Evolutionary conservation across 2,888 invertebrate species (phyloP), one percentile per base, ranked within the genome.

Genomic region (Oxycera nigricornis): DNA sequence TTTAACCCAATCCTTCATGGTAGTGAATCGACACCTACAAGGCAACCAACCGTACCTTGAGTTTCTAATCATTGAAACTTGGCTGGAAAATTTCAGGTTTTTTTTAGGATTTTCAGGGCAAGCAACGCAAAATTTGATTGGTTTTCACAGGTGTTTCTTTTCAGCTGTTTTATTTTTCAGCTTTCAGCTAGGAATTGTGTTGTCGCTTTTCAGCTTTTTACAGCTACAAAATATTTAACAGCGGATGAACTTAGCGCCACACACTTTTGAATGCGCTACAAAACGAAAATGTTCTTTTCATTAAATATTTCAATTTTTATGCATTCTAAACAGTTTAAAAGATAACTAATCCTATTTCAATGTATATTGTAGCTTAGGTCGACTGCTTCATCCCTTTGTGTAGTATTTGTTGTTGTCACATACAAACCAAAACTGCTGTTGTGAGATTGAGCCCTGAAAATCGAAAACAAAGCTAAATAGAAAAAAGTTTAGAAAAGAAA

Each of bases 281-380:
- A 46, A 46, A 46, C 39, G 7, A 17, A 65, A 65, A 31, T 65
- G 4, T 61, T 65, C 30, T 9, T 52, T 72, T 72, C 31, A 50
- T 28, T 52, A 50, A 26, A 52, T n/a, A 68, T 68, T 52, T 70
- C 59, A 72, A 55, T 55, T 35, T 55, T 28, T 46, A 67, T 26
- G 20, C n/a, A 65, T 52, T 55, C 30, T 55, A 46, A 52, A 28
- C 17, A 26, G 31, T 24, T 22, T 55, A 22, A 11, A 55, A 72
- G 9, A 26, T 73, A 73, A 77, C 74, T 77, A 73, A 77, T 77
- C 67, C 73, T 73, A 59, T 77, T 77, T 76, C 76, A 75, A 65
- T 76, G 73, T 76, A 65, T 76, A 74, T 77, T 76, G 77, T 76
- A 77, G 76, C 75, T 75, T 77, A 77, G 77, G 76, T 75, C 75